Evolutionary conservation across 1,140 invertebrate species (phyloP), one percentile per base, ranked within the genome.

Genomic region (Heliothis subflexa): DNA sequence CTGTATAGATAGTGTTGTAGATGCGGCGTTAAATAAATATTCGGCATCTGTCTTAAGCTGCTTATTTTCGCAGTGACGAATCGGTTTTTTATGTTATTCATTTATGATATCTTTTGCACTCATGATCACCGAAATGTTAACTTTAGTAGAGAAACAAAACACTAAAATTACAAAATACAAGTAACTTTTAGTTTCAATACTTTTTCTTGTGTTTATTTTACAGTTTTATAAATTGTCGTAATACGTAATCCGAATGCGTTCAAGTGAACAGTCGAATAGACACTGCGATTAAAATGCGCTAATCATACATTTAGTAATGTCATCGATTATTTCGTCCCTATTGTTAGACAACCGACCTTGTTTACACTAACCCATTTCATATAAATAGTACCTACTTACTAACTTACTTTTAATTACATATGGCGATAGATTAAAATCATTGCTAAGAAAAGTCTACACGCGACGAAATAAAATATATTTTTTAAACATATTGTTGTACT

Each of bases 1-100:
- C 73, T 75, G 49, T 75, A 75, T n/a, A 75, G 40, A n/a, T 75
- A 75, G n/a, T 75, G 62, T n/a, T 75, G 73, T 1, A 75, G 59
- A 1, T 21, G 59, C 3, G 73, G 73, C 16, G 59, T 64, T 33
- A 75, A 3, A 28, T 75, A 75, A 1, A 75, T n/a, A 47, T 75
- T 75, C 18, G 13, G 45, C 73, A 64, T 75, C 40, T 75, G 59
- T 75, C 59, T 75, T 18, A 75, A 18, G 25, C 73, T 75, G 16
- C 40, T 62, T 33, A 28, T 75, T 73, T 61, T 73, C 10, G 52
- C n/a, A 14, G 49, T 49, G 10, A 64, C 18, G 66, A 52, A 28
- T 0, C 21, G 47, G n/a, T 13, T 52, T 70, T 25, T 50, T 9
- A 16, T 2, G 25, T 52, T 70, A 70, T 70, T 28, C 66, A 70